A percentile compares a stretch with the other conserved stretches of the same genome.
These are phyloP conservation scores for Drosophila niveifrons DNA, from an alignment of 2,888 invertebrate species.

Conservation along the genomic window DNA sequence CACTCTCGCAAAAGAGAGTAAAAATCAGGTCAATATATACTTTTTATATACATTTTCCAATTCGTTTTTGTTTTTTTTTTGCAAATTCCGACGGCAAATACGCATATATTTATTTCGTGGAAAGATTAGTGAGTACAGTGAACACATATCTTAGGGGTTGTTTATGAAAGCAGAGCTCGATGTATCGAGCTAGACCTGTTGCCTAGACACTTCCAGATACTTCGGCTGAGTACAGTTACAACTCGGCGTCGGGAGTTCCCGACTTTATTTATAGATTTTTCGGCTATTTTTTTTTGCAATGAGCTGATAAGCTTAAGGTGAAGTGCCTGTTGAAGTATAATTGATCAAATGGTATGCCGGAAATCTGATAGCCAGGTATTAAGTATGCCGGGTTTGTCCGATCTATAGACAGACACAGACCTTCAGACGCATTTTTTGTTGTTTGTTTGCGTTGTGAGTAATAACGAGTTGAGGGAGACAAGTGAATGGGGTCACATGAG, in stretches of 20 bases:
- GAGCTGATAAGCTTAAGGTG: constrained; percentile 8
- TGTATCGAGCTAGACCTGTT: constrained; percentile 2
- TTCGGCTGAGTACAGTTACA: constrained; percentile 23
- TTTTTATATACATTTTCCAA: constrained; percentile 18
- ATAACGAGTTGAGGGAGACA: constrained; percentile 20
- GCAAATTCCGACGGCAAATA: constrained; percentile 35
- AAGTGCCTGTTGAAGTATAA: background rate
- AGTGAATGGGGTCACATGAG: constrained; percentile 57
- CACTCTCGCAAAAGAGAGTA: background rate
- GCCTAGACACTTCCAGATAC: constrained; percentile 16
- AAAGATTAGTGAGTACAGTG: constrained; percentile 26
- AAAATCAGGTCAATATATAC: constrained; percentile 53
- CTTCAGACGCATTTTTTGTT: constrained; percentile 13
- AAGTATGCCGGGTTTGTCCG: constrained; percentile 7
- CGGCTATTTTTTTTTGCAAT: background rate
- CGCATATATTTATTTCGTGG: constrained; percentile 24
- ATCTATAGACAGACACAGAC: constrained; percentile 26
- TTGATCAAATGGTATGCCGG: constrained; percentile 36
- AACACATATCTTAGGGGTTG: constrained; percentile 41
- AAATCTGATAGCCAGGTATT: constrained; percentile 36
- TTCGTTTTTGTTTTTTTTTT: constrained; percentile 21
- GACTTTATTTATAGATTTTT: constrained; percentile 4
- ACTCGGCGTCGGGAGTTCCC: constrained; percentile 6
- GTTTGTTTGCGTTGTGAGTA: constrained; percentile 21
- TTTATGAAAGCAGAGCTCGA: constrained; percentile 9